These are phyloP conservation scores for Pycnomerus fuliginosus DNA, from an alignment of 2,888 invertebrate species.

Conservation along the genomic window DNA sequence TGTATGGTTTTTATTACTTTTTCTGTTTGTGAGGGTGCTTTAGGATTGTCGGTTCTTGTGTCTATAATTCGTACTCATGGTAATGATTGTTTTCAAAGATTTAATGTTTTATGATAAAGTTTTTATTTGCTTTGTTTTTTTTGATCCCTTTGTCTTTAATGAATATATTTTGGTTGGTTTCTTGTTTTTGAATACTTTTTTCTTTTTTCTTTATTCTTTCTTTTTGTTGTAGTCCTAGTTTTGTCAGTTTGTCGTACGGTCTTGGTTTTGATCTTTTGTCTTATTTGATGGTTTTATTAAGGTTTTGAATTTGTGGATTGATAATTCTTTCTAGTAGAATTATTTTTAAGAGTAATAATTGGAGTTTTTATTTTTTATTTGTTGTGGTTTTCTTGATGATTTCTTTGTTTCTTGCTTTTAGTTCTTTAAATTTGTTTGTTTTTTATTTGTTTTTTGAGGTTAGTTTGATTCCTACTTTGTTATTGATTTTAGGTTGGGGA, in stretches of 20 bases:
- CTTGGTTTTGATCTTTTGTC: conserved; percentile 57
- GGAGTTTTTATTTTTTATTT: conserved; percentile 60
- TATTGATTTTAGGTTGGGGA: conserved; percentile 68
- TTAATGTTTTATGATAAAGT: conserved; percentile 63
- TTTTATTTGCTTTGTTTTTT: conserved; percentile 56
- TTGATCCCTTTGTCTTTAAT: conserved; percentile 57
- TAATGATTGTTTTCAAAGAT: conserved; percentile 64
- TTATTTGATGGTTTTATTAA: conserved; percentile 59
- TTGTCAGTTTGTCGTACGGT: conserved; percentile 52
- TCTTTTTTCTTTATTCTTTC: conserved; percentile 56
- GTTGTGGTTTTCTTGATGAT: conserved; percentile 57
- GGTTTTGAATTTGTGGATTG: conserved; percentile 61
- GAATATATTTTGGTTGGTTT: conserved; percentile 58
- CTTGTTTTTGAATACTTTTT: conserved; percentile 56
- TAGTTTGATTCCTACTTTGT: conserved; percentile 65
- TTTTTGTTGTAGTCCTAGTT: conserved; percentile 47
- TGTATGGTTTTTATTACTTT: conserved; percentile 60
- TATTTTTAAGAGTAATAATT: conserved; percentile 54
- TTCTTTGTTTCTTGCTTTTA: conserved; percentile 61
- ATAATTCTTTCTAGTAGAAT: conserved; percentile 60
- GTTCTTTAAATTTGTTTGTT: conserved; percentile 59
- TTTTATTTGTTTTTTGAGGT: conserved; percentile 74
- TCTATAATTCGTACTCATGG: conserved; percentile 63
- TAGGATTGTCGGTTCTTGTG: conserved; percentile 64
- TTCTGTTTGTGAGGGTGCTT: conserved; percentile 59